Evolutionary conservation across 2,888 invertebrate genomes (phyloP).

Genomic region (Myopa testacea): DNA sequence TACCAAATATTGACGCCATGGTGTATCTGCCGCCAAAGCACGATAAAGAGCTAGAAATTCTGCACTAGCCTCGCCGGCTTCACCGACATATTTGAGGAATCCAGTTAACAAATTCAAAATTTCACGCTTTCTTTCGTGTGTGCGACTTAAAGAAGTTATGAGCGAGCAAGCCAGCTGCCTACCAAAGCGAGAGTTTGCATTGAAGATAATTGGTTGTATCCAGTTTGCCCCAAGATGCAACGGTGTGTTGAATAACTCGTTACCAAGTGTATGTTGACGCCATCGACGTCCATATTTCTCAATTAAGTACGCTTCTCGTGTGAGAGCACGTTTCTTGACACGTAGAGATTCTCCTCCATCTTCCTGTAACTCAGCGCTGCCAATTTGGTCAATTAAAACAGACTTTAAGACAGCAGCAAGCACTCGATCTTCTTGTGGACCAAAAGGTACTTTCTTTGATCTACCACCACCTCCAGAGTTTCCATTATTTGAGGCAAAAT

Average conservation of each 20-base stretch:
- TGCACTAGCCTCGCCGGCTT: conserved; percentile 90
- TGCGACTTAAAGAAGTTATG: conserved; percentile 83
- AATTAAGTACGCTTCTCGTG: conserved; percentile 72
- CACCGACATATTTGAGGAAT: conserved; percentile 86
- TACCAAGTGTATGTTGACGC: conserved; percentile 68
- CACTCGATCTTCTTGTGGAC: conserved; percentile 47
- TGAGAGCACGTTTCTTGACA: conserved; percentile 57
- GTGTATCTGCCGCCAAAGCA: conserved; percentile 83
- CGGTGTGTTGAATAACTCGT: conserved; percentile 64
- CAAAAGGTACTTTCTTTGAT: conserved; percentile 37
- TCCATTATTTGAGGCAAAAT: conserved; percentile 44
- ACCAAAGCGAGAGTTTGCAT: conserved; percentile 88
- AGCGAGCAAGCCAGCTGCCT: conserved; percentile 91
- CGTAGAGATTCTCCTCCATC: conserved; percentile 25
- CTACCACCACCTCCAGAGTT: conserved; percentile 26
- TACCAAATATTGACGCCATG: conserved; percentile 95
- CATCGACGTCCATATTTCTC: conserved; percentile 83
- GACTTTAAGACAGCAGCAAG: conserved; percentile 53
- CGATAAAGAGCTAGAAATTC: conserved; percentile 92
- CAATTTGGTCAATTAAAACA: conserved; percentile 46
- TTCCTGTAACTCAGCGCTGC: conserved; percentile 18
- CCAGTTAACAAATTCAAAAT: conserved; percentile 88
- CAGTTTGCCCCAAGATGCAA: conserved; percentile 76
- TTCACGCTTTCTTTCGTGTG: conserved; percentile 76
- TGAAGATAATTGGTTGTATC: conserved; percentile 93